Conservation (phyloP, 1,140 invertebrate species). For the Drosophila miranda region DNA sequence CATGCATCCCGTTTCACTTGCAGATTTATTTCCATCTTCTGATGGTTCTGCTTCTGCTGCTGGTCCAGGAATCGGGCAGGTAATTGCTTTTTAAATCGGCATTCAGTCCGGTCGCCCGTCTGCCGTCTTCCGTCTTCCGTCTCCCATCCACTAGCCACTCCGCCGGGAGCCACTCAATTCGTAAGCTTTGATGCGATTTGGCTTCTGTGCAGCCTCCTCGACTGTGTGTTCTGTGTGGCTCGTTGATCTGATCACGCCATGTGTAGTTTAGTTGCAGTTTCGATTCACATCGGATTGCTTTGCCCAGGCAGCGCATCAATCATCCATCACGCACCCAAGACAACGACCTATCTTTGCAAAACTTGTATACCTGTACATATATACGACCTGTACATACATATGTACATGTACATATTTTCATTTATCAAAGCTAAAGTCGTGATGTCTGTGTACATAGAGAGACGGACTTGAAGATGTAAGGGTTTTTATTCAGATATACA, state of each 20-base stretch:
- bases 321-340: slow-evolving; percentile 71
- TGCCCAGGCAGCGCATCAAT: slow-evolving; percentile 76
- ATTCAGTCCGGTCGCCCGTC: slow-evolving; percentile 13
- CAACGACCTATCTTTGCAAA: slow-evolving; percentile 37
- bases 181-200: slow-evolving; percentile 75
- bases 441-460: too few species aligned
- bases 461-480: too few species aligned
- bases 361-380: slow-evolving; percentile 18
- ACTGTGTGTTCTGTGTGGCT: slow-evolving; percentile 64
- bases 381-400: slow-evolving; percentile 20
- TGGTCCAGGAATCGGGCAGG: slow-evolving; percentile 29
- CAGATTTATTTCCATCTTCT: slow-evolving; percentile 27
- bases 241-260: slow-evolving; percentile 66
- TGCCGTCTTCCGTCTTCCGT: slow-evolving; percentile 15
- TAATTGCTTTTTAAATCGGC: slow-evolving; percentile 64
- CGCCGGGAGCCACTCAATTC: slow-evolving; percentile 59
- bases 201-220: slow-evolving; percentile 76
- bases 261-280: slow-evolving; percentile 79
- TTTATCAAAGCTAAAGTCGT: neutral
- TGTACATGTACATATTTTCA: neutral
- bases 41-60: slow-evolving; percentile 4
- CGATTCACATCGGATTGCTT: slow-evolving; percentile 73
- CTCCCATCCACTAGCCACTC: slow-evolving; percentile 15
- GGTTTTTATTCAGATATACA: too few species aligned
- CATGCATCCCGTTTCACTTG: slow-evolving; percentile 18